Conservation (phyloP, 2,113 vertebrate genomes). For the Bufo bufo region DNA sequence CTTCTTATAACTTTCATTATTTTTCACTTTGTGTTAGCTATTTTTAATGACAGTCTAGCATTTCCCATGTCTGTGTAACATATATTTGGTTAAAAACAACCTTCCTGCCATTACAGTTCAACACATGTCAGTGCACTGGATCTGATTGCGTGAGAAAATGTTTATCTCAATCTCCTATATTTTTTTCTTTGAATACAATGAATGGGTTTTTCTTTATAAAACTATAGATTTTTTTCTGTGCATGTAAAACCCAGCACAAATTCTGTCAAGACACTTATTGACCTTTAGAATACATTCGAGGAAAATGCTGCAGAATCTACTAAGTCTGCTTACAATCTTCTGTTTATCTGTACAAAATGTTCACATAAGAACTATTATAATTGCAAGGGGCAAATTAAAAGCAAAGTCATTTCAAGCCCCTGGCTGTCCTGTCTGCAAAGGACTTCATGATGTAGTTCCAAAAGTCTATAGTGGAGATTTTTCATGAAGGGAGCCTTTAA, state of each 20-base stretch:
- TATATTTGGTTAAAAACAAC: not conserved
- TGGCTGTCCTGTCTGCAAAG: not conserved
- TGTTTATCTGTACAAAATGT: not conserved
- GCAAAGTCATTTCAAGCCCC: not conserved
- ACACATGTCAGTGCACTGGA: conserved; percentile 1
- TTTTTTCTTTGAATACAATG: conserved; percentile 23
- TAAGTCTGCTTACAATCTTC: not conserved
- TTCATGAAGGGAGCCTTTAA: too few species aligned
- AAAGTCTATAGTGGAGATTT: too few species aligned
- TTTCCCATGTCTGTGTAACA: not conserved
- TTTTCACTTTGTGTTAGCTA: not conserved
- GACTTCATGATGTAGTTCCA: not conserved
- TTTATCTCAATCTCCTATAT: conserved; percentile 17
- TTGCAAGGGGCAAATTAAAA: not conserved
- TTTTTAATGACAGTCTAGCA: not conserved
- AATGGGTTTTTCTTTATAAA: not conserved
- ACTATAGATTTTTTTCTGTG: not conserved
- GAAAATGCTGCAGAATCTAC: not conserved
- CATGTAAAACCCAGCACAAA: not conserved
- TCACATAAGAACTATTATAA: not conserved
- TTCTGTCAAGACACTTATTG: not conserved
- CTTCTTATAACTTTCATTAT: not conserved
- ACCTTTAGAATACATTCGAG: not conserved
- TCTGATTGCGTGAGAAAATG: conserved; percentile 39
- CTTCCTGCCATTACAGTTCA: not conserved